Conservation (phyloP, 2,797 vertebrate species). For the Enoplosus armatus region DNA sequence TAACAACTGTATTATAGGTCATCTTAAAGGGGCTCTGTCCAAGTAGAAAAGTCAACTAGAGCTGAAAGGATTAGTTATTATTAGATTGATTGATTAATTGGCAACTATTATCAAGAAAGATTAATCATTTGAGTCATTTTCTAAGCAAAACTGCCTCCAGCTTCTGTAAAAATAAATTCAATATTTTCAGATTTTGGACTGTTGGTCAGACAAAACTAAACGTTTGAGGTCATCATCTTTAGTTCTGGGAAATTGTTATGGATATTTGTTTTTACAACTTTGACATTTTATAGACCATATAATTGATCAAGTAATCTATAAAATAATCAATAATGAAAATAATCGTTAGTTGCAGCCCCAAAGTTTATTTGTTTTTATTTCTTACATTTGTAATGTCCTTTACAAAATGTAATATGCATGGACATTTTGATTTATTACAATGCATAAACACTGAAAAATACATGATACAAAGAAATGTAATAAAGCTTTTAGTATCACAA, state of each 20-base stretch:
- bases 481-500: too few relatives aligned
- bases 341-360: background rate
- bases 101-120: background rate
- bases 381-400: background rate
- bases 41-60: background rate
- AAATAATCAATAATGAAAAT: background rate
- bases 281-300: background rate
- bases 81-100: background rate
- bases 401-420: too few relatives aligned
- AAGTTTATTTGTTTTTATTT: background rate
- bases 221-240: background rate
- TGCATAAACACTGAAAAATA: background rate
- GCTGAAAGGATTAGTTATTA: background rate
- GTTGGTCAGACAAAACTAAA: background rate
- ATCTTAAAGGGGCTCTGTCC: background rate
- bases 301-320: background rate
- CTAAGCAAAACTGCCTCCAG: background rate
- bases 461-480: background rate
- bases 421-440: background rate
- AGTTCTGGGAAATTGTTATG: background rate
- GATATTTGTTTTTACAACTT: background rate
- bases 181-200: background rate
- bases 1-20: background rate
- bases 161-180: background rate
- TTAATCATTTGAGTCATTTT: background rate